phyloP scores from a whole-genome alignment of 92 coral and sea anemone genomes.

The Chrysogorgia sp. region DNA sequence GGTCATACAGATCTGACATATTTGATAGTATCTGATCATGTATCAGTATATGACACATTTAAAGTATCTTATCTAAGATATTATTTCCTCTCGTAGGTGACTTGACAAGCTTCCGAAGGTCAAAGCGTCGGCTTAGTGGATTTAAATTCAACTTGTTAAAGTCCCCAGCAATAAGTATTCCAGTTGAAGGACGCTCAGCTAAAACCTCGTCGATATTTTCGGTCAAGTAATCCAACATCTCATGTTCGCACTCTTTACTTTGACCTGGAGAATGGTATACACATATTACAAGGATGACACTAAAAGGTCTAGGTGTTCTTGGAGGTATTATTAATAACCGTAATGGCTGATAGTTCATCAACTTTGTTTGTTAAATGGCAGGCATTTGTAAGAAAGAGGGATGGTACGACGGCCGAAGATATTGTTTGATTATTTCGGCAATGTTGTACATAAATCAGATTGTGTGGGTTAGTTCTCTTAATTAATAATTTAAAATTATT shows the following conservation, averaged over 20 bases:
- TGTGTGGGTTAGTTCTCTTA: too few relatives aligned
- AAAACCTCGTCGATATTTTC: background rate
- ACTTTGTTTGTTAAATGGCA: constrained; percentile 1
- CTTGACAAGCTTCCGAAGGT: background rate
- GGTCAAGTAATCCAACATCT: background rate
- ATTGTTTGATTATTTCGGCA: too few relatives aligned
- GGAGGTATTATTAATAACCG: background rate
- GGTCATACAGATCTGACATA: background rate
- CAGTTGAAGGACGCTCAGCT: background rate
- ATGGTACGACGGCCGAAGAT: too few relatives aligned
- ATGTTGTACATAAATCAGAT: too few relatives aligned
- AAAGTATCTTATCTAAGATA: background rate
- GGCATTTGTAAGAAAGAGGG: constrained; percentile 12
- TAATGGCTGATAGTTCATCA: background rate
- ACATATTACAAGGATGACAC: background rate
- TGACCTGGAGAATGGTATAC: background rate
- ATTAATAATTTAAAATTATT: too few relatives aligned
- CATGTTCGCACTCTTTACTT: background rate
- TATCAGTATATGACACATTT: too few relatives aligned
- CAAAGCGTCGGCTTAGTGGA: background rate
- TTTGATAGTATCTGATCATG: background rate
- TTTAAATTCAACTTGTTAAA: background rate
- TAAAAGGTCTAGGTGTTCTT: background rate
- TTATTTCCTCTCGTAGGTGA: constrained; percentile 9
- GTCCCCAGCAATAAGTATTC: background rate